Base-by-base conservation (phyloP, 2,888 invertebrate genomes). In the Cepaea hortensis region DNA sequence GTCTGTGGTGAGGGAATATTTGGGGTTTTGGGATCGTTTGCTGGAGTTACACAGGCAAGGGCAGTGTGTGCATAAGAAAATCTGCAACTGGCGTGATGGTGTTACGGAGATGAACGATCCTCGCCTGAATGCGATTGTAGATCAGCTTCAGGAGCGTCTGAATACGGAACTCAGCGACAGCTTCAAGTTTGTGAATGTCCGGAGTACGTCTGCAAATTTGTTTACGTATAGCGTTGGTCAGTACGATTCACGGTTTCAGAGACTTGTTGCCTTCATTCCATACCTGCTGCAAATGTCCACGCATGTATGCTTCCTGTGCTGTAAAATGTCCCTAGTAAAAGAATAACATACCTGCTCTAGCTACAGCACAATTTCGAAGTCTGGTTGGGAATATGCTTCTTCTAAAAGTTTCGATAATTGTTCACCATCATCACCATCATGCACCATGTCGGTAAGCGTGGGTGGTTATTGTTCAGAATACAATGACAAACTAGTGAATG, bases 171-270 rank as follows among this genome's bases (percentile, higher is more conserved):
- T 88, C 79, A 88, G 90, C 2, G 92, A 92, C 73, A 91, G 91
- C 55, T 93, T 90, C 84, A 90, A 92, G 79, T 93, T 93, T 83
- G 90, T 89, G 35, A 88, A 90, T 35, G 88, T 92, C 20, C 91
- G 91, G 89, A 91, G 93, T 84, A 92, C 92, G 85, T 85, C 90
- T 35, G 92, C 93, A 81, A 92, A 93, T 87, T 88, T 93, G 81
- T 93, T 91, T 85, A 91, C 93, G 13, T 93, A 93, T 89, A 90
- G 90, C 81, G 90, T 93, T n/a, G 91, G 91, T 0, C 88, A 91
- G 76, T 89, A 90, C 75, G 93, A 93, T 84, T 89, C 90, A 73
- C 87, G 87, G 55, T 92, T 91, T 73, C 91, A 93, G 61, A 93
- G 93, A 23, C 88, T 94, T 6, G 87, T 93, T 48, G 90, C 91